Conservation (phyloP, 2,797 vertebrate genomes). For the Phrynocephalus vlangalii region DNA sequence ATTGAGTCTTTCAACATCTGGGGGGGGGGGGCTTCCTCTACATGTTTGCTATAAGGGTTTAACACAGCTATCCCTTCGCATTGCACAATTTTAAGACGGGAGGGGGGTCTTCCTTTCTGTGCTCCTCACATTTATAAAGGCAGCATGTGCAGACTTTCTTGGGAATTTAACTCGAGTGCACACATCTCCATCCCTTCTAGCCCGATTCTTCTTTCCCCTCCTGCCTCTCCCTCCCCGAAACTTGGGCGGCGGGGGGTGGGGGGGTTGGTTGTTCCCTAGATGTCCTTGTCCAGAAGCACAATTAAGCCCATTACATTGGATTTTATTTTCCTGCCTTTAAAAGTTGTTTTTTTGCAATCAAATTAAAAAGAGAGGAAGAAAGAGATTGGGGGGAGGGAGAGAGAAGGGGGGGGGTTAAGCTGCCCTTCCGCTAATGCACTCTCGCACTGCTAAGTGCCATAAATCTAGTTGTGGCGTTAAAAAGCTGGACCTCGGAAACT, state of each 20-base stretch:
- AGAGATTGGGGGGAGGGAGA: background rate
- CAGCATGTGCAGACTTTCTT: background rate
- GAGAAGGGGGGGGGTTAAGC: background rate
- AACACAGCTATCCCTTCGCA: background rate
- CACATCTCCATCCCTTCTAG: too few relatives aligned
- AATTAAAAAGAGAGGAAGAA: constrained; percentile 39
- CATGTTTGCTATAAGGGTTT: background rate
- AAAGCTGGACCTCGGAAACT: constrained; percentile 56
- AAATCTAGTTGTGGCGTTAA: constrained; percentile 56
- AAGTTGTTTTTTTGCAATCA: constrained; percentile 47
- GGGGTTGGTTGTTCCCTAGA: background rate
- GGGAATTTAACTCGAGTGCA: background rate
- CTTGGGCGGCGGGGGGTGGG: too few relatives aligned
- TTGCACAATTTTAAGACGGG: background rate
- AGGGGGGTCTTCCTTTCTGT: too few relatives aligned
- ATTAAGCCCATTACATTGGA: constrained; percentile 42
- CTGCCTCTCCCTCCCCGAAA: background rate
- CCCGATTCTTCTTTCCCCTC: background rate
- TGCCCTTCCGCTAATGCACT: constrained; percentile 38
- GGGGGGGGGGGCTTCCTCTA: background rate
- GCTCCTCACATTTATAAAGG: background rate
- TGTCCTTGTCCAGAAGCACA: constrained; percentile 35
- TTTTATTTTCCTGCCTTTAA: constrained; percentile 48
- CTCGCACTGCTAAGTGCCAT: constrained; percentile 44
- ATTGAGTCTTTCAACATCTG: background rate